Base-by-base conservation (phyloP, 2,797 vertebrate species). In the Labeo calbasu region DNA sequence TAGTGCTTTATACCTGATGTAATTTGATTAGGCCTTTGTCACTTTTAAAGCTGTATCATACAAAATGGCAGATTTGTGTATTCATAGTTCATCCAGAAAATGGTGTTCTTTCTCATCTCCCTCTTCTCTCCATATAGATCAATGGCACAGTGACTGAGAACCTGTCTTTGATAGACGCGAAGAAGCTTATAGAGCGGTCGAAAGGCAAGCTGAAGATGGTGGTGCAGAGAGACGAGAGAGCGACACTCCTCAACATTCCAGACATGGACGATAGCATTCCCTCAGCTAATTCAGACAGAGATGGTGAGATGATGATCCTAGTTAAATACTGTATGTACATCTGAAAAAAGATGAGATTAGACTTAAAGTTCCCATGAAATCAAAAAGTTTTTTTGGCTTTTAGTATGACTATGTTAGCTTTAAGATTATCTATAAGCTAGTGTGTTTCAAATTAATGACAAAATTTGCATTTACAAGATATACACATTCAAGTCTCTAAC, bases 141-240 rank as follows among this genome's bases (percentile, higher is more conserved):
- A 99, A 99, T 82, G 98, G 98, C 92, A 99, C 98, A 66, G 98
- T 99, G 93, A 99, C 98, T 1, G 98, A 99, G 95, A 99, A 99
- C 91, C 97, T 99, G 95, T 99, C 98, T 83, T 92, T 99, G 95
- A 97, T 97, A 89, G 98, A 99, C 77, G 98, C 98, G 86, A 99
- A 99, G 94, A 99, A 99, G 86, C 94, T 99, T 93, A 99, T 99
- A 88, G 98, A 99, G 92, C 96, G 97, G 92, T 99, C 98, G 89
- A 99, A 99, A 96, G 98, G 98, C 92, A 99, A 99, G 93, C 94
- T 99, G 93, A 99, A 99, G 92, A 99, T 99, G 98, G 98, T 99
- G 50, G 98, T 99, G 89, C 98, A 99, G 91, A 94, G 97, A 92
- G 98, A 99, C 72, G 98, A 99, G 32, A 94, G 96, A 88, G 98